Base-by-base conservation (phyloP, 2,888 invertebrate species). In the Clitarchus hookeri region DNA sequence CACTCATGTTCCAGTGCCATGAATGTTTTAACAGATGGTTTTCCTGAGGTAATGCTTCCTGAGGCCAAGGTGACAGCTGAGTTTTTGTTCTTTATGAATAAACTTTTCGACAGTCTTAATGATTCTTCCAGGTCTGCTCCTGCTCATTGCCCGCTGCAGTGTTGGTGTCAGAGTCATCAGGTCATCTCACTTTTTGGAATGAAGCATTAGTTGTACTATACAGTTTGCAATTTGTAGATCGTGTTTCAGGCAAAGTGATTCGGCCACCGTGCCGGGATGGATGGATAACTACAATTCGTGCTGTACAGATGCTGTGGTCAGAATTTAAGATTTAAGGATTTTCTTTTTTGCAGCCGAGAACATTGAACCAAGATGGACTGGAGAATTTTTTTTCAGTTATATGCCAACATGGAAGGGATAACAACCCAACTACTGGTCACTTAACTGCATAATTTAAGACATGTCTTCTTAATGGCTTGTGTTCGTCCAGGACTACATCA, bases 321-420 rank as follows among this genome's bases (percentile, higher is more conserved):
- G 79, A 79, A 25, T n/a, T 79, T n/a, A 25, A n/a, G 27, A 79
- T 12, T 26, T n/a, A 79, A n/a, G 13, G n/a, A n/a, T 79, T 79
- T 79, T 27, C 25, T 9, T 27, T 26, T 79, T 27, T 79, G 11
- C 25, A 79, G 23, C 27, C 27, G 13, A 25, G 13, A 25, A 19
- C 26, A 25, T n/a, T 79, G n/a, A 79, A 79, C 27, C 79, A 79
- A 27, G 79, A 79, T 79, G 79, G 25, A 25, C 79, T 26, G 79
- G 27, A 27, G n/a, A n/a, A 79, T 79, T 27, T 79, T 11, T 25
- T n/a, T 26, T 26, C 23, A 16, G 9, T 27, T 48, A 48, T 48
- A 48, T 8, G 48, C 79, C 79, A n/a, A n/a, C n/a, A n/a, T n/a
- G n/a, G n/a, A n/a, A n/a, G n/a, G n/a, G n/a, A n/a, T n/a, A n/a